Percentiles rank a stretch among this genome's conserved stretches.
Evolutionary conservation across 2,797 vertebrate genomes (phyloP).

Genomic region (Uromys caudimaculatus): DNA sequence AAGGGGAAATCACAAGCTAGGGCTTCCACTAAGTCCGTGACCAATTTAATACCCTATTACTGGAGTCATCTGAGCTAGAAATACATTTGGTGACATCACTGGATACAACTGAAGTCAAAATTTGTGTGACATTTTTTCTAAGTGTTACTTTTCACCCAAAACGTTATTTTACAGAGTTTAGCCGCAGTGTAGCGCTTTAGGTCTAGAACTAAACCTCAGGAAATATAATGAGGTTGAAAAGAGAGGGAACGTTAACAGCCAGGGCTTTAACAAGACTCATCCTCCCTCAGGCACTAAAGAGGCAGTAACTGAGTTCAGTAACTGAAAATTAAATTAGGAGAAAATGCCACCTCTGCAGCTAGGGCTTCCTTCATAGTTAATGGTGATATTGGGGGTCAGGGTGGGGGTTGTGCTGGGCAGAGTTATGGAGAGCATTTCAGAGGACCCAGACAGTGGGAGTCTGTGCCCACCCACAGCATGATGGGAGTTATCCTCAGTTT

Average conservation of each 20-base stretch:
- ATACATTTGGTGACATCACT: constrained; percentile 70
- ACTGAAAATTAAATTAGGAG: constrained; percentile 83
- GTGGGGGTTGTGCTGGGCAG: not conserved
- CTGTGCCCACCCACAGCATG: not conserved
- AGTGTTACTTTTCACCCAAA: constrained; percentile 61
- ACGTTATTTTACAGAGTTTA: constrained; percentile 67
- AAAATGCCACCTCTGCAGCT: constrained; percentile 79
- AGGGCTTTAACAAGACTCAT: constrained; percentile 72
- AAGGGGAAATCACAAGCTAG: constrained; percentile 21
- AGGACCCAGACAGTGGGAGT: not conserved
- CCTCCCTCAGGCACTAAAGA: constrained; percentile 80
- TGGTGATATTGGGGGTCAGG: not conserved
- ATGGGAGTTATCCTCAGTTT: not conserved
- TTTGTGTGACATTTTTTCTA: constrained; percentile 67
- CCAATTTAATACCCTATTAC: constrained; percentile 70
- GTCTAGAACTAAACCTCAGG: constrained; percentile 60
- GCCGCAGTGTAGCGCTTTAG: constrained; percentile 29
- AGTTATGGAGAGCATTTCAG: constrained; percentile 50
- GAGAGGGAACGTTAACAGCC: constrained; percentile 73
- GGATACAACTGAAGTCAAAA: constrained; percentile 55
- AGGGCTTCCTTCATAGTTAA: constrained; percentile 65
- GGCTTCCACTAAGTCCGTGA: constrained; percentile 15
- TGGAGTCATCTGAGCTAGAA: constrained; percentile 24
- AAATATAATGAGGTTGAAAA: constrained; percentile 81
- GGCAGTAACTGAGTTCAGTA: constrained; percentile 80